Conservation (phyloP, 1,140 invertebrate species). For the Laodelphax striatellus region DNA sequence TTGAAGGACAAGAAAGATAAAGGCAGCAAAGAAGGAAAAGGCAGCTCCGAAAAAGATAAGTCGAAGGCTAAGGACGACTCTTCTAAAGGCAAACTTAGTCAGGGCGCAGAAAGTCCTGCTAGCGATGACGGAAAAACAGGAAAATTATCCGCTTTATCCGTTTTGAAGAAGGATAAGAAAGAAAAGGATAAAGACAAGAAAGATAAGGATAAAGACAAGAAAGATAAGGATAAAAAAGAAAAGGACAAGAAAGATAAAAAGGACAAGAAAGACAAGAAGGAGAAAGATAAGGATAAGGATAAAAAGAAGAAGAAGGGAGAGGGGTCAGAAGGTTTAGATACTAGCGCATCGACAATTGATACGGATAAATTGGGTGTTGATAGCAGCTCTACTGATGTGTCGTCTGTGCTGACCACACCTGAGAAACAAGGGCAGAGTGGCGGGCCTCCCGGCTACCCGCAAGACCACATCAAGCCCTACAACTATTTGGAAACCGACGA, state of each 20-base stretch:
- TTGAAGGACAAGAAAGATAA: neutral
- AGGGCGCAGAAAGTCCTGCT: no score
- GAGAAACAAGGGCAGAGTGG: neutral
- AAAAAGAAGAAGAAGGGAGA: slow-evolving; percentile 9
- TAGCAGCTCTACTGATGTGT: no score
- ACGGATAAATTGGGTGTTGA: slow-evolving; percentile 9
- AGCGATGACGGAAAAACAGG: no score
- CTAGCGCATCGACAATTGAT: no score
- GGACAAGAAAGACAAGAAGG: slow-evolving; percentile 16
- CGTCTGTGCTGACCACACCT: slow-evolving; percentile 16
- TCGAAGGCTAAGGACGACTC: slow-evolving; percentile 25
- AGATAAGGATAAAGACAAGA: slow-evolving; percentile 27
- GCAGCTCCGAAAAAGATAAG: slow-evolving; percentile 22
- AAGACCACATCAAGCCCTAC: slow-evolving; percentile 44
- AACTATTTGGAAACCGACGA: slow-evolving; percentile 41
- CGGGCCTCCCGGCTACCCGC: slow-evolving; percentile 31
- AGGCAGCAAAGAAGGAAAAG: slow-evolving; percentile 17
- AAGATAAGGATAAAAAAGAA: slow-evolving; percentile 22
- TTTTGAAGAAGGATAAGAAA: slow-evolving; percentile 13
- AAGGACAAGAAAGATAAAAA: slow-evolving; percentile 21
- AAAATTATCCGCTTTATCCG: neutral
- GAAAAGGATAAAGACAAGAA: slow-evolving; percentile 15
- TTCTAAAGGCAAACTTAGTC: no score
- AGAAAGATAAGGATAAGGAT: slow-evolving; percentile 16
- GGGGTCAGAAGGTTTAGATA: neutral